Evolutionary conservation across 2,797 vertebrate genomes (phyloP).

Genomic region (Syngnathus acus): DNA sequence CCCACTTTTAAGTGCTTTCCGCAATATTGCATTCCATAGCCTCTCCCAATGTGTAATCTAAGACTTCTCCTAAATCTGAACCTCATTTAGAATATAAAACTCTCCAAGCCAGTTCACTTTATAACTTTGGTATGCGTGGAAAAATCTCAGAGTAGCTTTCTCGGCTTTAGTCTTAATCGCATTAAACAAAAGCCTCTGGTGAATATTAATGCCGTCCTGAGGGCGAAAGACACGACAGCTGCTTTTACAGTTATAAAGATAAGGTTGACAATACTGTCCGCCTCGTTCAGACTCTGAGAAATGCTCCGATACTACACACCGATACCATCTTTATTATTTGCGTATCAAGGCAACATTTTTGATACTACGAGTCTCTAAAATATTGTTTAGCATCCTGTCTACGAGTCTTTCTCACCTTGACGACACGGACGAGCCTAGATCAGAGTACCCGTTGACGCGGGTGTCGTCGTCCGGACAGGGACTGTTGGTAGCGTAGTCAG

Average conservation of each 20-base stretch:
- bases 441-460: conserved; percentile 84
- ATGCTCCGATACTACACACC: neutral
- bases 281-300: neutral
- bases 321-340: too few relatives aligned
- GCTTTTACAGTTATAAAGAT: neutral
- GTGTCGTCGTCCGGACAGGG: conserved; percentile 86
- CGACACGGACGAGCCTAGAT: conserved; percentile 90
- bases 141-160: conserved; percentile 21
- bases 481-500: conserved; percentile 86
- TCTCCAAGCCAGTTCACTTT: conserved; percentile 13
- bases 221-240: conserved; percentile 30
- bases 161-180: conserved; percentile 47
- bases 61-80: conserved; percentile 5
- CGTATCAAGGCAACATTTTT: too few relatives aligned
- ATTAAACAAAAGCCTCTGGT: conserved; percentile 46
- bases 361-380: neutral
- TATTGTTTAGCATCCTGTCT: neutral
- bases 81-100: conserved; percentile 43
- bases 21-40: too few relatives aligned
- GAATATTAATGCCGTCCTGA: conserved; percentile 54
- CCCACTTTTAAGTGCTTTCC: conserved; percentile 21
- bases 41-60: neutral
- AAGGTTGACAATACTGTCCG: neutral
- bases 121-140: conserved; percentile 44
- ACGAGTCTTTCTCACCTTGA: conserved; percentile 75